Evolutionary conservation across 2,888 invertebrate genomes (phyloP), one percentile per base, ranked within the genome.

Genomic region (Spodoptera littoralis): DNA sequence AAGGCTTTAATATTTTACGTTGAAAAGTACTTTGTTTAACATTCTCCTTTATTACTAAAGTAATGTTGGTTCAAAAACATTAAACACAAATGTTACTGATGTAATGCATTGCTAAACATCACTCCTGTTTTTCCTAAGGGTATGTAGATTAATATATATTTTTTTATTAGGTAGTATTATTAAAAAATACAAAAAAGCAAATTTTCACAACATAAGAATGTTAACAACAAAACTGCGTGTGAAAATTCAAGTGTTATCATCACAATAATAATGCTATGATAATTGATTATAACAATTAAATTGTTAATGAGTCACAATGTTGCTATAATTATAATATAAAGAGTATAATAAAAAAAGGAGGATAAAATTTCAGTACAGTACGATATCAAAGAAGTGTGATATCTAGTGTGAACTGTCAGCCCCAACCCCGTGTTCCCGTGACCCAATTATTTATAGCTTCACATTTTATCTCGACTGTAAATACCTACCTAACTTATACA

Each of bases 381-480:
- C 78, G 78, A 84, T 84, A 82, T 83, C 79, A 77, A 76, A 80
- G 75, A 75, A 78, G 71, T 77, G 72, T 77, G 80, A 77, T 82
- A 83, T 80, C 76, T 80, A 73, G 77, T 76, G 73, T 66, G 72
- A 70, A 73, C 63, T 67, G 60, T 66, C 72, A 65, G 51, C 47
- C 52, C 61, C 79, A 56, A 73, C 79, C 80, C 77, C 72, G 80
- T 82, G 85, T 77, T 83, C 86, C 74, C 84, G 82, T 90, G 91
- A 91, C 91, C 91, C 84, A 91, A 89, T 91, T 91, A 88, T 90
- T 87, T 80, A 77, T 61, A 66, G 70, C 81, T 76, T 72, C 70
- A 70, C 75, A 70, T 77, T 73, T 77, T 78, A 76, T 81, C 71
- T 60, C 59, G 73, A 79, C 79, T 79, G 84, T 84, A 87, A 87